These are phyloP conservation scores for Telmatochromis brachygnathus DNA, from an alignment of 2,113 vertebrate genomes.

Conservation along the genomic window DNA sequence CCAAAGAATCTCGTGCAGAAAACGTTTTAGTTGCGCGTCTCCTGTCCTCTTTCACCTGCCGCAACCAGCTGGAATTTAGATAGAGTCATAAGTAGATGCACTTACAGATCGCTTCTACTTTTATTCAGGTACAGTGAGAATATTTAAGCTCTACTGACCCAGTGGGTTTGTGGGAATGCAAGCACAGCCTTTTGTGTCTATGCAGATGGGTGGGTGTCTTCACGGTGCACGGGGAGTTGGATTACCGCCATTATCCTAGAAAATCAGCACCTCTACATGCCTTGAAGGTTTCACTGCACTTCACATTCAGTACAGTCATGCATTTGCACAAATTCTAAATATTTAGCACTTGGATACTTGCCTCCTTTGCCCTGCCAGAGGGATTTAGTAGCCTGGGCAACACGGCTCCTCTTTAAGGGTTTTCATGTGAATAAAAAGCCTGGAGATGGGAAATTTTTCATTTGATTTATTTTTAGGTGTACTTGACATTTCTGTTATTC, in stretches of 20 bases:
- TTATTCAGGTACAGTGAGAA: not conserved
- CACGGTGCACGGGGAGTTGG: not conserved
- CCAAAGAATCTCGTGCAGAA: not conserved
- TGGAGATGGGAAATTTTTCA: not conserved
- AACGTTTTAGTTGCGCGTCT: not conserved
- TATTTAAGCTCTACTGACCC: not conserved
- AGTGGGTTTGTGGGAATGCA: not conserved
- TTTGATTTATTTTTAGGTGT: not conserved
- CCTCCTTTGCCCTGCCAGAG: not conserved
- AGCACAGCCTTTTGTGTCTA: not conserved
- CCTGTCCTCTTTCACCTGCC: not conserved
- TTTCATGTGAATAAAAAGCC: not conserved
- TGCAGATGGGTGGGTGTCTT: not conserved
- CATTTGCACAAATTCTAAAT: conserved; percentile 6
- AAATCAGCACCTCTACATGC: not conserved
- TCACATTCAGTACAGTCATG: not conserved
- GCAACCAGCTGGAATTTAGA: not conserved
- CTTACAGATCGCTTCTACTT: not conserved
- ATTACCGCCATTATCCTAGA: not conserved
- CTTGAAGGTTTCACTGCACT: not conserved
- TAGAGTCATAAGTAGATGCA: not conserved
- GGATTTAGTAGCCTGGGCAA: not conserved
- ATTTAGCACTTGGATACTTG: conserved; percentile 3
- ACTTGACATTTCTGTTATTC: not conserved
- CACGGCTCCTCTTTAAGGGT: not conserved